Percentiles rank a stretch among this genome's conserved stretches.
phyloP scores from a whole-genome alignment of 2,797 vertebrate species.

The Simalia tracyae region DNA sequence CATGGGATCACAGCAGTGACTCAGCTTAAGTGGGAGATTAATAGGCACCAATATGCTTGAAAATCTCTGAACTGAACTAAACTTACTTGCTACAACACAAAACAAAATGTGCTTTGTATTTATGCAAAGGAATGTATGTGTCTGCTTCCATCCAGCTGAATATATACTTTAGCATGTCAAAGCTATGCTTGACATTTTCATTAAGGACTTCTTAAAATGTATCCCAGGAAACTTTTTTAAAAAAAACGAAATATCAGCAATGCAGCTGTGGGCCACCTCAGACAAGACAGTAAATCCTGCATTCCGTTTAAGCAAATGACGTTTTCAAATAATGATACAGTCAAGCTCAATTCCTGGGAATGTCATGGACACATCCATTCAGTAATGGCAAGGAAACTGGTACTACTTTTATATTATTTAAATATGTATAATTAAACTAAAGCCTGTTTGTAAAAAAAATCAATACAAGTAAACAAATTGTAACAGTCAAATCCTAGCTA shows the following conservation, averaged over 20 bases:
- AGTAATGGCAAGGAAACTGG: not conserved
- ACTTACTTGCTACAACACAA: not conserved
- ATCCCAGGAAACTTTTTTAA: not conserved
- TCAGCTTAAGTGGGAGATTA: not conserved
- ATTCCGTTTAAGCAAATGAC: conserved; percentile 29
- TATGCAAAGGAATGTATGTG: not conserved
- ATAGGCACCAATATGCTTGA: not conserved
- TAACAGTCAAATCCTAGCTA: not conserved
- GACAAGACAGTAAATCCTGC: conserved; percentile 28
- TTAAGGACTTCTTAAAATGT: not conserved
- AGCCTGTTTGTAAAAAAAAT: not conserved
- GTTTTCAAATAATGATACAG: not conserved
- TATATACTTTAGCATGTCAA: not conserved
- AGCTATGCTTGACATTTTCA: not conserved
- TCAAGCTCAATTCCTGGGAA: not conserved
- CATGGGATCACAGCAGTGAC: not conserved
- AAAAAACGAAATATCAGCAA: not conserved
- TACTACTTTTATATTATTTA: not conserved
- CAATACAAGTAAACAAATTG: not conserved
- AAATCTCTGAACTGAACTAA: not conserved
- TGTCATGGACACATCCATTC: not conserved
- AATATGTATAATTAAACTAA: not conserved
- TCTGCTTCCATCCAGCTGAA: not conserved
- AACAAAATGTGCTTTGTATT: not conserved
- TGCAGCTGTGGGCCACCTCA: not conserved